phyloP scores from a whole-genome alignment of 2,888 invertebrate genomes.

The Parnassius glacialis region DNA sequence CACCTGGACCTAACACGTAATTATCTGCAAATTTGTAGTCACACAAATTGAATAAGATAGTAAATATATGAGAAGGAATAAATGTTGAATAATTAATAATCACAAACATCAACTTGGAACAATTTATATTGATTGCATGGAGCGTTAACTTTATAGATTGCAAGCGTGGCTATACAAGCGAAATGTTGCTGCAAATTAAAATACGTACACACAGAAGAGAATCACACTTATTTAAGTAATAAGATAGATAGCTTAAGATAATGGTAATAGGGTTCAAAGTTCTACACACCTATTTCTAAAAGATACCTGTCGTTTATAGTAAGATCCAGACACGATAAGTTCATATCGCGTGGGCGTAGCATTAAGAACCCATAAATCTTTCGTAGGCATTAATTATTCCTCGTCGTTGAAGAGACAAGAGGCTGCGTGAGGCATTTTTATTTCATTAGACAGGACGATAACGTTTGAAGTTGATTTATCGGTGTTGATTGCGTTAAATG shows the following conservation, averaged over 20 bases:
- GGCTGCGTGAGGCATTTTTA: constrained; percentile 50
- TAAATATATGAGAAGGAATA: no score
- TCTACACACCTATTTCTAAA: not conserved
- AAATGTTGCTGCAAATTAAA: constrained; percentile 20
- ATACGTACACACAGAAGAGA: not conserved
- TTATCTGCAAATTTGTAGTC: no score
- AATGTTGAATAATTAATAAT: no score
- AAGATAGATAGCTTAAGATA: not conserved
- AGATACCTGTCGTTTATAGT: constrained; percentile 13
- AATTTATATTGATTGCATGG: constrained; percentile 2
- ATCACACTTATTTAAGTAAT: not conserved
- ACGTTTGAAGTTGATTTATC: constrained; percentile 62
- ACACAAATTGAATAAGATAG: no score
- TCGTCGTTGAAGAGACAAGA: constrained; percentile 46
- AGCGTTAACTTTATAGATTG: constrained; percentile 15
- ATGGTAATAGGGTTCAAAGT: not conserved
- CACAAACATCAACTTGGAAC: not conserved
- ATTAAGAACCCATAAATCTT: constrained; percentile 73
- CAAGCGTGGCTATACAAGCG: not conserved
- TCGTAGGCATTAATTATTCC: constrained; percentile 61
- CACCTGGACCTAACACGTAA: no score
- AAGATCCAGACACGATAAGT: constrained; percentile 45
- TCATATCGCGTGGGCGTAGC: constrained; percentile 60
- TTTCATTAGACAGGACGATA: constrained; percentile 67
- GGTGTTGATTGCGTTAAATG: constrained; percentile 45